A percentile compares a stretch with the other conserved stretches of the same genome.
These are phyloP conservation scores for Ostrea edulis DNA, from an alignment of 1,140 invertebrate genomes.

Conservation along the genomic window DNA sequence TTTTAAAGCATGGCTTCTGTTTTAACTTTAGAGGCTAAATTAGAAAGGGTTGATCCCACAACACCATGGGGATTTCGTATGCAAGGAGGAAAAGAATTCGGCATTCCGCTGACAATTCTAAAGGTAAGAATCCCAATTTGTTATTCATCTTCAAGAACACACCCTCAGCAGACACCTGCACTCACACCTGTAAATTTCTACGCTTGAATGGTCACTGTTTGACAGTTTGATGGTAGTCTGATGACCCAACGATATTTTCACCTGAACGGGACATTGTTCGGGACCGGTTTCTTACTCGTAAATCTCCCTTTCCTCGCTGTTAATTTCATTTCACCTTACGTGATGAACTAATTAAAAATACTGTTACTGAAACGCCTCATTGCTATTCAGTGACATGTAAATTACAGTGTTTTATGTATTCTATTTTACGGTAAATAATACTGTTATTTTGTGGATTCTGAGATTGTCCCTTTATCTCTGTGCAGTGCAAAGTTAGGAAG, in stretches of 20 bases:
- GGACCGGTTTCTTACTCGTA: background rate
- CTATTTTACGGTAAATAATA: background rate
- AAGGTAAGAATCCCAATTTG: slow-evolving; percentile 66
- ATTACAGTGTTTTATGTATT: background rate
- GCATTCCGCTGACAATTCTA: slow-evolving; percentile 86
- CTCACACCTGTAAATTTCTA: slow-evolving; percentile 22
- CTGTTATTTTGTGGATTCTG: background rate
- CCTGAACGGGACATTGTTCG: background rate
- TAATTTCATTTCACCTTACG: slow-evolving; percentile 15
- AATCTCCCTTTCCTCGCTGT: slow-evolving; percentile 4
- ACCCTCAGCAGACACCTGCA: slow-evolving; percentile 32
- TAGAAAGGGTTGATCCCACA: slow-evolving; percentile 70
- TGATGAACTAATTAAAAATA: slow-evolving; percentile 37
- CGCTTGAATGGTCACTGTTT: background rate
- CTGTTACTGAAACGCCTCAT: slow-evolving; percentile 10
- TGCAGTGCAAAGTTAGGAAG: background rate
- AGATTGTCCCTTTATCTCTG: background rate
- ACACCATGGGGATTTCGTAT: slow-evolving; percentile 94
- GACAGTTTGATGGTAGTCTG: background rate
- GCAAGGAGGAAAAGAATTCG: slow-evolving; percentile 93
- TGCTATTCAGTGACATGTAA: background rate
- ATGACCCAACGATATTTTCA: slow-evolving; percentile 33
- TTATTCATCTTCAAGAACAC: slow-evolving; percentile 11
- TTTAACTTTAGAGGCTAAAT: slow-evolving; percentile 74
- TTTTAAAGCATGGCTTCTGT: slow-evolving; percentile 59